Evolutionary conservation across 2,797 vertebrate genomes (phyloP), one percentile per base, ranked within the genome.

Genomic region (Eidolon dupreanum): DNA sequence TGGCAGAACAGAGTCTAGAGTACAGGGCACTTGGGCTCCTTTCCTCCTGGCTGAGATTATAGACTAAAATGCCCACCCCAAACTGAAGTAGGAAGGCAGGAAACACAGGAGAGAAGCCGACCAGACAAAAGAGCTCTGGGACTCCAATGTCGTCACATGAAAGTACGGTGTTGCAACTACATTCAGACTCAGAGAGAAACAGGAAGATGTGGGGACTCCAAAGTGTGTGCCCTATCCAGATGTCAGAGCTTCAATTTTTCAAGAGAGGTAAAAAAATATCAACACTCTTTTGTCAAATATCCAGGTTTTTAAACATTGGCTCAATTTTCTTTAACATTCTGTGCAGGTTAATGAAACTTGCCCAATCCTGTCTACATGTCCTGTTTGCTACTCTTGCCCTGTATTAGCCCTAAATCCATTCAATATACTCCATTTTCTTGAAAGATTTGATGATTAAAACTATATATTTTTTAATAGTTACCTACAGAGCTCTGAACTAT

Each of bases 381-480:
- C 75, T 22, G 8, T 75, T 28, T 77, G 61, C 74, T 51, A 73
- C 6, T 22, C 73, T 22, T 49, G 5, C 13, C 65, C 78, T 41
- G 17, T 36, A 16, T 15, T 46, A 74, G 16, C 17, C 41, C 51
- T 63, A 66, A 78, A 63, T 59, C n/a, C 17, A 87, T 31, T 38
- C n/a, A 63, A 9, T 31, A 24, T 9, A 79, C 20, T 55, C 12
- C 17, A 90, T 53, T 92, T 88, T 88, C 17, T 91, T 59, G 6
- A 26, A 96, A 93, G 3, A 95, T 79, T 61, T 93, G 26, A 86
- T 9, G 2, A 77, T 61, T 66, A 65, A 65, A 75, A 73, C 88
- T 46, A 31, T 38, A 88, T 65, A 57, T 41, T 61, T 53, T 86
- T 84, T 77, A 49, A 77, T 66, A 71, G 65, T 57, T 63, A 71